A percentile compares a stretch with the other conserved stretches of the same genome.
phyloP scores from a whole-genome alignment of 2,888 invertebrate genomes.

The Oscheius myriophilus region DNA sequence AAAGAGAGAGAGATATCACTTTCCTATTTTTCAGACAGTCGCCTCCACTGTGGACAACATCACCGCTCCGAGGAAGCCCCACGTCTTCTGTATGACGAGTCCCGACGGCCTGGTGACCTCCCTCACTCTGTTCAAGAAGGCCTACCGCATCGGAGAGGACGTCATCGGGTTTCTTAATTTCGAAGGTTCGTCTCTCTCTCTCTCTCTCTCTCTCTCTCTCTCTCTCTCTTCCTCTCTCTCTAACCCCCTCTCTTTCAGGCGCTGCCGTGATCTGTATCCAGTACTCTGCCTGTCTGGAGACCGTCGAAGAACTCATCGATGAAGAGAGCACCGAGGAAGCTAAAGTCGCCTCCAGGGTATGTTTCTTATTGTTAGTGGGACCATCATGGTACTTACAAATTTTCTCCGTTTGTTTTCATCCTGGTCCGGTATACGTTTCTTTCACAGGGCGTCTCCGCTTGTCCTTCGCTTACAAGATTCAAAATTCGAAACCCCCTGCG shows the following conservation, averaged over 20 bases:
- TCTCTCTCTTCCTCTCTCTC: too few species aligned
- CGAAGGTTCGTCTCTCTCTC: slow-evolving; percentile 10
- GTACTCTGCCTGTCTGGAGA: slow-evolving; percentile 47
- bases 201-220: too few species aligned
- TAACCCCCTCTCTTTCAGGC: slow-evolving; percentile 8
- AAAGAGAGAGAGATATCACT: too few species aligned
- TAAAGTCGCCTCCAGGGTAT: slow-evolving; percentile 2
- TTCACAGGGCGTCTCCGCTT: too few species aligned
- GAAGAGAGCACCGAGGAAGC: slow-evolving; percentile 30
- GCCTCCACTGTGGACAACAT: slow-evolving; percentile 57
- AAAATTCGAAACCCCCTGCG: too few species aligned
- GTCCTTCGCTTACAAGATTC: too few species aligned
- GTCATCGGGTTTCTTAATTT: slow-evolving; percentile 82
- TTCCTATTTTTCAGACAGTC: slow-evolving; percentile 40
- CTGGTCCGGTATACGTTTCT: too few species aligned
- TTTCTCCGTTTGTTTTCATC: too few species aligned
- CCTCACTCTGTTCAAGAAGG: slow-evolving; percentile 92
- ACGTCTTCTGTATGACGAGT: slow-evolving; percentile 40
- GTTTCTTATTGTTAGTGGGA: too few species aligned
- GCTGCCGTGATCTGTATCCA: slow-evolving; percentile 41
- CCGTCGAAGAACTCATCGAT: slow-evolving; percentile 41
- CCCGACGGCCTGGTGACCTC: slow-evolving; percentile 79
- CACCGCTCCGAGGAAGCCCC: slow-evolving; percentile 50
- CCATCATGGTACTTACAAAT: background rate
- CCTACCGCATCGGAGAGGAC: slow-evolving; percentile 95